Conservation (phyloP, 1,140 invertebrate genomes). For the Drosophila mojavensis region DNA sequence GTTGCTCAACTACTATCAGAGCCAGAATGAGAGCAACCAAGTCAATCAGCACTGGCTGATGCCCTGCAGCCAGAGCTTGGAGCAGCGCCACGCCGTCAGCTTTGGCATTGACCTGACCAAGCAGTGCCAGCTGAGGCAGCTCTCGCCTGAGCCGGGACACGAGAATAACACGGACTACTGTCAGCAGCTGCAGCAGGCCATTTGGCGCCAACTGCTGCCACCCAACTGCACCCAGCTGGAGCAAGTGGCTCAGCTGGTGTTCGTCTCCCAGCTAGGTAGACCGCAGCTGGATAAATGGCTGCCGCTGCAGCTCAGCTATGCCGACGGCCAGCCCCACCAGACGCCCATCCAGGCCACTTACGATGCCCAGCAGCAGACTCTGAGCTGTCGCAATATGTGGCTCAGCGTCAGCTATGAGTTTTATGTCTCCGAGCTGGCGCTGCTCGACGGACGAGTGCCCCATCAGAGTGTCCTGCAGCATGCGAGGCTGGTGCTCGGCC, state of each 20-base stretch:
- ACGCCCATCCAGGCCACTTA: constrained; percentile 47
- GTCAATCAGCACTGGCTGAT: constrained; percentile 47
- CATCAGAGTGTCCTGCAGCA: constrained; percentile 64
- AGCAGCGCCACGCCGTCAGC: constrained; percentile 24
- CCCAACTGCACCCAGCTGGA: constrained; percentile 36
- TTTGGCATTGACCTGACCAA: constrained; percentile 61
- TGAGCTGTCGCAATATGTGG: constrained; percentile 73
- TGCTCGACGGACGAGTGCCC: constrained; percentile 32
- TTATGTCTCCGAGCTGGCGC: constrained; percentile 36
- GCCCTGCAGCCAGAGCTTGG: constrained; percentile 37
- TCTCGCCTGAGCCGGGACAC: constrained; percentile 17
- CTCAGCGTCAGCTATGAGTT: constrained; percentile 74
- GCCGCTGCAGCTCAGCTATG: constrained; percentile 49
- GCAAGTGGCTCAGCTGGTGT: constrained; percentile 34
- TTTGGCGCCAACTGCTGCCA: constrained; percentile 57
- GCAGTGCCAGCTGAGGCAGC: constrained; percentile 56
- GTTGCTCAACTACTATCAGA: constrained; percentile 53
- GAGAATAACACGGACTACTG: constrained; percentile 70
- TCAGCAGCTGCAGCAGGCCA: constrained; percentile 49
- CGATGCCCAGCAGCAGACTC: constrained; percentile 45
- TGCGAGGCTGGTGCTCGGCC: constrained; percentile 57
- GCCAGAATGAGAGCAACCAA: background rate
- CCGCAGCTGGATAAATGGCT: constrained; percentile 65
- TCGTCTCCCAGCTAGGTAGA: constrained; percentile 67
- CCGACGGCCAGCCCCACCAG: constrained; percentile 9